Conservation (phyloP, 2,113 vertebrate species). For the Cranoglanis bouderius region DNA sequence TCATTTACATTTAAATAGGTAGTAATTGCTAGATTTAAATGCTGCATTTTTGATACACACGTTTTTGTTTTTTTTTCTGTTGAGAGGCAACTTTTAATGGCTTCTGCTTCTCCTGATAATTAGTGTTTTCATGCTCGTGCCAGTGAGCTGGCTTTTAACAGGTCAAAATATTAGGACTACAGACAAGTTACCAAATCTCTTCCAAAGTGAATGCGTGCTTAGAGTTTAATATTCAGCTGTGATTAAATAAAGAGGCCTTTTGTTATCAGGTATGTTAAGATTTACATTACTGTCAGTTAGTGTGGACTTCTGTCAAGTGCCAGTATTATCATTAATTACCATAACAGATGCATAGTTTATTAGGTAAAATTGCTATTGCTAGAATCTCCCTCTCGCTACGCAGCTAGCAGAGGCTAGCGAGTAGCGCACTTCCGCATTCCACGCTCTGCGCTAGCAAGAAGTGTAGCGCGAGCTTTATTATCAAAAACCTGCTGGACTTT, state of each 20-base stretch:
- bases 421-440: too few relatives aligned
- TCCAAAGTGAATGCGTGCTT: not conserved
- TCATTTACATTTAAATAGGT: not conserved
- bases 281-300: slow-evolving; percentile 32
- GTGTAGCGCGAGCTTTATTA: too few relatives aligned
- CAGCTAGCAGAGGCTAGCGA: too few relatives aligned
- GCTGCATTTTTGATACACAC: not conserved
- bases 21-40: slow-evolving; percentile 1
- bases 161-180: slow-evolving; percentile 27
- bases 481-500: too few relatives aligned
- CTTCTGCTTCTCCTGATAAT: slow-evolving; percentile 34
- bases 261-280: slow-evolving; percentile 23
- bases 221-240: slow-evolving; percentile 10
- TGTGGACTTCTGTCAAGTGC: slow-evolving; percentile 25
- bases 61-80: not conserved
- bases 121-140: not conserved
- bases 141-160: slow-evolving; percentile 33
- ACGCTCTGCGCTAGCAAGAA: too few relatives aligned
- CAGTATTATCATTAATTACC: slow-evolving; percentile 39
- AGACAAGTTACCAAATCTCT: slow-evolving; percentile 18
- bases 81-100: slow-evolving; percentile 21
- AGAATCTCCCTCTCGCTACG: too few relatives aligned
- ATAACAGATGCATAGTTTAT: not conserved
- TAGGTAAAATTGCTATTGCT: slow-evolving; percentile 30
- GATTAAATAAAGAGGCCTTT: slow-evolving; percentile 23